Evolutionary conservation across 64 coral and sea anemone species (phyloP), one percentile per base, ranked within the genome.

Genomic region (Stichodactyla helianthus): DNA sequence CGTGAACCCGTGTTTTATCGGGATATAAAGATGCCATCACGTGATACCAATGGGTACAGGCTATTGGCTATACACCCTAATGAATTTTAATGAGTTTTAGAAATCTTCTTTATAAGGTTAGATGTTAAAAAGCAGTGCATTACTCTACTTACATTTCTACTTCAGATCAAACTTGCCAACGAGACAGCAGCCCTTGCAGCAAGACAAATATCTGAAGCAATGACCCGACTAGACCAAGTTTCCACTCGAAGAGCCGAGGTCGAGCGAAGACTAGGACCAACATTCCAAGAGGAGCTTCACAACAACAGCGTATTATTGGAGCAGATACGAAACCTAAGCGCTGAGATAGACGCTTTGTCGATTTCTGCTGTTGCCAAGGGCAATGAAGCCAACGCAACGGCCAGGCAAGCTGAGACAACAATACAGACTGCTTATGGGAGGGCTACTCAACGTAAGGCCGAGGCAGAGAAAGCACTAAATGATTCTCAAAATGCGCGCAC

Each of bases 81-180:
- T 44, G 35, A 44, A 44, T 44, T 44, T 44, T 44, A 44, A 44
- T 3, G 35, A 44, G 35, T 3, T 44, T 44, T 44, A 44, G 35
- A 44, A 44, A 3, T 44, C 35, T 44, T 44, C 35, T 44, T 44
- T 44, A 44, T 44, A 44, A 44, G 35, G 4, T 44, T 44, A 44
- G 35, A 1, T 44, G 35, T 44, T 44, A 44, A 44, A 44, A 44
- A 44, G 35, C 35, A 65, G 1, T 5, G 5, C 6, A 18, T 65
- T n/a, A 65, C 62, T n/a, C 62, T 65, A 18, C 13, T 5, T 60
- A 6, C 62, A 65, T 65, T 4, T 86, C 54, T 77, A 18, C 53
- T 82, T 44, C 88, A 99, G 97, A 95, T 99, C 86, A 67, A 90
- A 57, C 88, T 86, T 5, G 88, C 91, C n/a, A 99, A 99, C 55